Conservation (phyloP, 2,888 invertebrate species). For the Latrodectus elegans region DNA sequence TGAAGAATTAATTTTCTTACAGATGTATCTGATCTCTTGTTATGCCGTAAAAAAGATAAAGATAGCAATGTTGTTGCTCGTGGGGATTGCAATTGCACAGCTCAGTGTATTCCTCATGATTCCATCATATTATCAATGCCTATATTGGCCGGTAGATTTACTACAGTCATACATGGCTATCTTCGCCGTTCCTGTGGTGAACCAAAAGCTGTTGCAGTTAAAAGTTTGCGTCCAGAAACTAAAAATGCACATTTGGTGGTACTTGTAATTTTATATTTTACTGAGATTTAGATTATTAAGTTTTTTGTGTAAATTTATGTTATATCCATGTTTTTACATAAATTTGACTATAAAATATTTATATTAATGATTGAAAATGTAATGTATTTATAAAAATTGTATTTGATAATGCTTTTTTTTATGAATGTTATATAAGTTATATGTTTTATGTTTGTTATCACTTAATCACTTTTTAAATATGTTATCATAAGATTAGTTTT, state of each 20-base stretch:
- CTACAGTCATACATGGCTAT: constrained; percentile 35
- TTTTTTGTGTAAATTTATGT: too few relatives aligned
- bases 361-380: background rate
- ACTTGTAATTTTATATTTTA: background rate
- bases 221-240: constrained; percentile 76
- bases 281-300: too few relatives aligned
- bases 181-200: constrained; percentile 48
- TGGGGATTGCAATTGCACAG: constrained; percentile 73
- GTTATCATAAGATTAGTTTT: background rate
- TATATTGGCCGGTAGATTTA: constrained; percentile 36
- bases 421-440: background rate
- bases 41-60: constrained; percentile 79
- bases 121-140: constrained; percentile 34
- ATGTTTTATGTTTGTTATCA: too few relatives aligned
- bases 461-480: too few relatives aligned
- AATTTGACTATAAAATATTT: too few relatives aligned
- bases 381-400: background rate
- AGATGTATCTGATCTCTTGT: constrained; percentile 83
- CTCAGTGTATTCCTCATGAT: constrained; percentile 80
- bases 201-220: constrained; percentile 82
- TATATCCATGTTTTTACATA: too few relatives aligned
- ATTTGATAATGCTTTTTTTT: background rate
- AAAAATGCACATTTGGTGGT: constrained; percentile 58
- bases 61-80: constrained; percentile 77
- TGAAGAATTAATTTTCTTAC: constrained; percentile 67